Evolutionary conservation across 2,113 vertebrate genomes (phyloP), one percentile per base, ranked within the genome.

Genomic region (Takifugu bimaculatus): DNA sequence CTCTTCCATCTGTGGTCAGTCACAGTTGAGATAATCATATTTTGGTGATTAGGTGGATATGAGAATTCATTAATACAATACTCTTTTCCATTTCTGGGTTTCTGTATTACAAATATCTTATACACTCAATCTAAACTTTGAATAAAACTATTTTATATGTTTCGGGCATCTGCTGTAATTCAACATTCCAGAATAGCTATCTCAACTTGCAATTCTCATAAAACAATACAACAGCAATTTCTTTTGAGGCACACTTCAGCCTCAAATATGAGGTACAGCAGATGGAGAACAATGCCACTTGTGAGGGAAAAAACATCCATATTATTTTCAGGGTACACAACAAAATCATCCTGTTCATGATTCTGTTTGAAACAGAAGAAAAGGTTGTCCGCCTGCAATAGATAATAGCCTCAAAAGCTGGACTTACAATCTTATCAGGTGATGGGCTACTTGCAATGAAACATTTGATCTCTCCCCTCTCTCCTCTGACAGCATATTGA

Each of bases 401-500:
- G 74, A 79, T 77, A 69, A 83, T 63, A 53, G 63, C 71, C 63
- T 62, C 61, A 28, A 54, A 54, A 62, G 60, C 51, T 54, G 63
- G 57, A 95, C 96, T 97, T 87, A 98, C 96, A 11, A 96, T 98
- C 84, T 95, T 94, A 84, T 98, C 96, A 0, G 96, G 96, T 0
- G 94, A 93, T 0, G 96, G 96, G 0, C 94, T 97, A 89, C 96
- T 98, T 57, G 94, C 95, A 9, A 97, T 97, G 89, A 95, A 97
- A 48, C 96, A 98, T 57, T 96, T 94, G 81, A 98, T 94, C 73
- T 95, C 95, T 14, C 95, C 95, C 0, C 91, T 91, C 42, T 94
- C 92, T 0, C 96, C 95, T n/a, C 94, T 88, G 6, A 90, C 91
- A 0, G 96, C 94, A 0, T 93, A 96, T 83, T 98, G 96, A 55